phyloP scores from a whole-genome alignment of 2,113 vertebrate genomes.

The Herpetotheres cachinnans region DNA sequence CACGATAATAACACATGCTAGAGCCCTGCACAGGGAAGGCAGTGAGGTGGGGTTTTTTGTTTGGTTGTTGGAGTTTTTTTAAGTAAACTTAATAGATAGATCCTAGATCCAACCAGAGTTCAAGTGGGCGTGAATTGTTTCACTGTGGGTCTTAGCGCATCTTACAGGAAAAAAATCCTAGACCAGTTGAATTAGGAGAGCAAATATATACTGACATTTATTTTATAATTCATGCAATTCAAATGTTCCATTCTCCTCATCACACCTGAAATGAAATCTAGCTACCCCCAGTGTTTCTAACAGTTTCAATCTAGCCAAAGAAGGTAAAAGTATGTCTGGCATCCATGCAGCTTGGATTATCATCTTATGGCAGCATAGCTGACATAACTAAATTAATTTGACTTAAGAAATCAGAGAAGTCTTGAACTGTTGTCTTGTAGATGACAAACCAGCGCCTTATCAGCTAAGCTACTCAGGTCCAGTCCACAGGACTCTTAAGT shows the following conservation, averaged over 20 bases:
- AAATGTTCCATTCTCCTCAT: not conserved
- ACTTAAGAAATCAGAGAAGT: constrained; percentile 73
- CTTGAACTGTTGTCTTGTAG: constrained; percentile 69
- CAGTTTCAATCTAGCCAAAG: constrained; percentile 37
- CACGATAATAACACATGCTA: not conserved
- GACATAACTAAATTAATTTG: constrained; percentile 80
- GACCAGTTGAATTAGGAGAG: rapidly evolving
- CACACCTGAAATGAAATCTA: constrained; percentile 4
- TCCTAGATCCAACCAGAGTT: not conserved
- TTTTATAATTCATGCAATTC: not conserved
- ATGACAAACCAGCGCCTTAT: constrained; percentile 78
- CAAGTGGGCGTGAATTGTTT: not conserved
- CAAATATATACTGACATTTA: not conserved
- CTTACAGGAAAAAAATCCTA: not conserved
- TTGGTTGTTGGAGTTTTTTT: not conserved
- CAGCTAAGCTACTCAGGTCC: constrained; percentile 64
- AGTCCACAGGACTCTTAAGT: constrained; percentile 64
- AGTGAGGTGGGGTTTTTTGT: not conserved
- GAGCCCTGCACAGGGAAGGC: not conserved
- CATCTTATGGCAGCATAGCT: constrained; percentile 72
- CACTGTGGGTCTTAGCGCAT: not conserved
- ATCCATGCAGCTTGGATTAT: constrained; percentile 70
- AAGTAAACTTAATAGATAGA: not conserved
- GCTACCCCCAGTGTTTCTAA: not conserved
- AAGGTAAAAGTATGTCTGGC: constrained; percentile 69